A percentile compares a stretch with the other conserved stretches of the same genome.
Conservation (phyloP, 1,140 invertebrate genomes). For the Pseudoatta argentina region DNA sequence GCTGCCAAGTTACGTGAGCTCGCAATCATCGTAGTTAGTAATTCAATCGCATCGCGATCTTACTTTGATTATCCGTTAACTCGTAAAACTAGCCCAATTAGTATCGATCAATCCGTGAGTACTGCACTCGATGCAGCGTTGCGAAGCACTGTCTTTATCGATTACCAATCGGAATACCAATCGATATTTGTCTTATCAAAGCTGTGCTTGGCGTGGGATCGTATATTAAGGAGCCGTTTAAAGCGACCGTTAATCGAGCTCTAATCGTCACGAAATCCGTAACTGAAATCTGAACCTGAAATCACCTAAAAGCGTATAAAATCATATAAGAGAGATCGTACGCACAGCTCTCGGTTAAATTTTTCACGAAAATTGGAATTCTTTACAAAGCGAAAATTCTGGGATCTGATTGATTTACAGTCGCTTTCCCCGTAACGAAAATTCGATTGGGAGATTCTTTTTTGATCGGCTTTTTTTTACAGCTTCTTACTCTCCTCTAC, state of each 20-base stretch:
- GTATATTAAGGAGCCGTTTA: slow-evolving; percentile 14
- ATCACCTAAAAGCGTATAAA: slow-evolving; percentile 2
- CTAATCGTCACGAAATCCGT: slow-evolving; percentile 30
- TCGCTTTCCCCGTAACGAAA: background rate
- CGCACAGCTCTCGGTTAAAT: slow-evolving; percentile 67
- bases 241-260: slow-evolving; percentile 52
- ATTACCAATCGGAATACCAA: background rate
- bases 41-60: slow-evolving; percentile 49
- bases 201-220: background rate
- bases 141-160: slow-evolving; percentile 15
- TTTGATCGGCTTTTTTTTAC: background rate
- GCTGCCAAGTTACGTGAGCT: slow-evolving; percentile 11
- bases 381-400: slow-evolving; percentile 54
- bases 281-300: slow-evolving; percentile 36
- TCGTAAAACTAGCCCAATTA: slow-evolving; percentile 55
- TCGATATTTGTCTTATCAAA: background rate
- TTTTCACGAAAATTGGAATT: slow-evolving; percentile 75
- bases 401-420: slow-evolving; percentile 33
- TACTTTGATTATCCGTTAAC: slow-evolving; percentile 57
- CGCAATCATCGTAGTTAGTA: slow-evolving; percentile 51
- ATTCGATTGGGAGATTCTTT: background rate
- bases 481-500: background rate
- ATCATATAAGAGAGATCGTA: background rate
- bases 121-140: background rate
- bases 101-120: background rate